Percentiles rank a stretch among this genome's conserved stretches.
Evolutionary conservation across 2,888 invertebrate genomes (phyloP).

Genomic region (Caenorhabditis sp.): DNA sequence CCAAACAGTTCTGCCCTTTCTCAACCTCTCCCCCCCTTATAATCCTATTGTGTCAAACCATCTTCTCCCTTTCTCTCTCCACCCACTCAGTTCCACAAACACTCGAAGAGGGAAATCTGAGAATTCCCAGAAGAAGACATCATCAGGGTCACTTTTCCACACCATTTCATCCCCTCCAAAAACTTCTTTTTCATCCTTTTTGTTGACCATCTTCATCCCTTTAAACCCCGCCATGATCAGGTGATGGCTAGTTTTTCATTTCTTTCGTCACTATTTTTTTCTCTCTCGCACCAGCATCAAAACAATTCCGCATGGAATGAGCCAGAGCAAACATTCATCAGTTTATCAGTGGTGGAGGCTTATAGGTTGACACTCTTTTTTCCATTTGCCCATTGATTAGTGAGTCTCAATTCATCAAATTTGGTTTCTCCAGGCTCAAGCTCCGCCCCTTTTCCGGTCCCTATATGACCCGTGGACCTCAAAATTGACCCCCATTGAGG

Average conservation of each 20-base stretch:
- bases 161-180: slow-evolving; percentile 25
- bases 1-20: background rate
- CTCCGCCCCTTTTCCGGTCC: background rate
- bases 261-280: background rate
- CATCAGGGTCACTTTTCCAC: slow-evolving; percentile 34
- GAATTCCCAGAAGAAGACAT: too few relatives aligned
- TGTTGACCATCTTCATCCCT: background rate
- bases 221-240: background rate
- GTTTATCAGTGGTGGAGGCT: background rate
- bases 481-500: too few relatives aligned
- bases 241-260: background rate
- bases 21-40: background rate
- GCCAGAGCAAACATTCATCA: slow-evolving; percentile 6
- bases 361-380: background rate
- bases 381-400: background rate
- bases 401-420: background rate
- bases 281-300: background rate
- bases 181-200: background rate
- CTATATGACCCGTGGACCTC: too few relatives aligned
- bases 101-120: too few relatives aligned
- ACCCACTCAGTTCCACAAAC: background rate
- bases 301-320: slow-evolving; percentile 5
- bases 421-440: background rate
- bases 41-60: slow-evolving; percentile 26
- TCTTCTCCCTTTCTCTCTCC: slow-evolving; percentile 9